Conservation (phyloP, 2,113 vertebrate genomes). For the Holacanthus passer region DNA sequence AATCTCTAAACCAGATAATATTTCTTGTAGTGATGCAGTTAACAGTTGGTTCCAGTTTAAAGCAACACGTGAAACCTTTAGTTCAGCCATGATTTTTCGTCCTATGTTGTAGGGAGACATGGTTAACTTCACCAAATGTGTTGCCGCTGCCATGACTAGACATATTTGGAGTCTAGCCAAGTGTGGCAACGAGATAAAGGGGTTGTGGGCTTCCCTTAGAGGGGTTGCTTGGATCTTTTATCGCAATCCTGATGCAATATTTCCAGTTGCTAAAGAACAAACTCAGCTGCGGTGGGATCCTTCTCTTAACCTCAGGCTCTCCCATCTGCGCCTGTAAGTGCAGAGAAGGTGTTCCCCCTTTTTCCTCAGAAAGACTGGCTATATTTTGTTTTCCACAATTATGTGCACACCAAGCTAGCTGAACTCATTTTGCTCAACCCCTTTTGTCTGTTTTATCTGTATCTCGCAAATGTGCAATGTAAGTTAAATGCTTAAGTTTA, state of each 20-base stretch:
- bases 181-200: not conserved
- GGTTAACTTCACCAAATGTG: not conserved
- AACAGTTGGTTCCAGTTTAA: not conserved
- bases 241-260: constrained; percentile 51
- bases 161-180: constrained; percentile 11
- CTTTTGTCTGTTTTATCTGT: not conserved
- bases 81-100: not conserved
- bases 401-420: not conserved
- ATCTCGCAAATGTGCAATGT: not conserved
- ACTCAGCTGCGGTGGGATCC: constrained; percentile 21
- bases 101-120: not conserved
- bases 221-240: constrained; percentile 21
- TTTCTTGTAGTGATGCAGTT: not conserved
- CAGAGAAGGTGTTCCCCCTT: not conserved
- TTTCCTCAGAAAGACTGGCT: not conserved
- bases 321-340: not conserved
- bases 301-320: constrained; percentile 19
- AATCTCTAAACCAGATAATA: not conserved
- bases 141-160: not conserved
- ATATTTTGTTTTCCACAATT: not conserved
- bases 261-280: constrained; percentile 33
- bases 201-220: not conserved
- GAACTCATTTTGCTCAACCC: not conserved
- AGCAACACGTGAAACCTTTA: not conserved
- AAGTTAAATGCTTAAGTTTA: not conserved